Base-by-base conservation (phyloP, 2,797 vertebrate genomes). In the Oryzias sinensis region DNA sequence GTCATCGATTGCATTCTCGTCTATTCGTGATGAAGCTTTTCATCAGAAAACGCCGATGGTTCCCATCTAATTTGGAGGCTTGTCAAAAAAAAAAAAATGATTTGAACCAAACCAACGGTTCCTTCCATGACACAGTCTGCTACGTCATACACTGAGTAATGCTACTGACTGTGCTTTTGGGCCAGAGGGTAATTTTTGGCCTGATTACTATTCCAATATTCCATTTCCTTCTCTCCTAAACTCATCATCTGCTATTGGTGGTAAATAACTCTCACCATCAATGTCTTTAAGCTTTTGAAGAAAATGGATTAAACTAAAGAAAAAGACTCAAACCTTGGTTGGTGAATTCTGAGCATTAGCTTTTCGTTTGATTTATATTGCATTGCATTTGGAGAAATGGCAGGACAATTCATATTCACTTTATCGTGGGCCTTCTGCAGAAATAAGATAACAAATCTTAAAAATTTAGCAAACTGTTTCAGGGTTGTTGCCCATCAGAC, bases 191-290 rank as follows among this genome's bases (percentile, higher is more conserved):
- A 68, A 70, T 77, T 62, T 71, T 20, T 49, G 50, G 47, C 52
- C 54, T 63, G 63, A 83, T 81, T 79, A 47, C 67, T 61, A 41
- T 76, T 71, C 62, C 50, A 0, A 20, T 17, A 75, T 81, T 69
- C 77, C 70, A 84, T 86, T 80, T 79, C 50, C 69, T 58, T n/a
- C 57, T 66, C 66, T 78, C 79, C 68, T 65, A 55, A 59, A 70
- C 80, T 82, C 67, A 60, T 80, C 74, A 77, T 80, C 72, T 29
- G 68, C 69, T 49, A 20, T 41, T 40, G 53, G 49, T 65, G 61
- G 67, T 81, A 80, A 83, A 85, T 81, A 74, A 68, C 70, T 22
- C 20, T 22, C 72, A 57, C n/a, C 69, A 67, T 74, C 68, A 46
- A 46, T 61, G 44, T 54, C 20, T 22, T 22, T 6, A 60, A 49